Evolutionary conservation across 2,888 invertebrate species (phyloP).

Genomic region (Tachystola acroxantha): DNA sequence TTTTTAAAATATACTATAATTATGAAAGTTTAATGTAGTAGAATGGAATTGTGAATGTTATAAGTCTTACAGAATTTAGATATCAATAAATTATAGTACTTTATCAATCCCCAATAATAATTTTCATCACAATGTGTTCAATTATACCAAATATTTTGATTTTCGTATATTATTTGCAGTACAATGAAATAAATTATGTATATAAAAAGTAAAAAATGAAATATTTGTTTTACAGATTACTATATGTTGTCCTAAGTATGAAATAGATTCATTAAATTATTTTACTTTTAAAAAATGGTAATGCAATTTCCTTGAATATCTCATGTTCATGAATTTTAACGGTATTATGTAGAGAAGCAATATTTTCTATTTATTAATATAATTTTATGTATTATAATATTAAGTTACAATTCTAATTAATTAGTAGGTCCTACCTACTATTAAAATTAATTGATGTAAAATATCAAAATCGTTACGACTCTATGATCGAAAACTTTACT

Average conservation of each 20-base stretch:
- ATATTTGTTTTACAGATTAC: not conserved
- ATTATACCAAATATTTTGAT: constrained; percentile 63
- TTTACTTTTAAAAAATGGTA: constrained; percentile 19
- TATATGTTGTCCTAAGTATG: no score
- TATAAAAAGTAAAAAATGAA: constrained; percentile 23
- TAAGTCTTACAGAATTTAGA: no score
- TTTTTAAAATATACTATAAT: no score
- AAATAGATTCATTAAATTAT: constrained; percentile 26
- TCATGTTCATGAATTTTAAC: constrained; percentile 13
- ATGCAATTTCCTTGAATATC: constrained; percentile 10
- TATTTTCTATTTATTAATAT: not conserved
- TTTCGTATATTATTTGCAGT: constrained; percentile 26
- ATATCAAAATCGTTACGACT: no score
- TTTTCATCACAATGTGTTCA: constrained; percentile 71
- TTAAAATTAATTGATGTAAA: no score
- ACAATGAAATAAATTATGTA: not conserved
- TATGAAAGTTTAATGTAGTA: no score
- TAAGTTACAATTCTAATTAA: no score
- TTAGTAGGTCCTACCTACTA: no score
- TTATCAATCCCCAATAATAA: constrained; percentile 5
- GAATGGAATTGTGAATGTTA: no score
- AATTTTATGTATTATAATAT: not conserved
- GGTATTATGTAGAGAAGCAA: constrained; percentile 15
- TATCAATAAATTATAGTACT: no score
- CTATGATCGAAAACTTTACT: no score